Evolutionary conservation across 2,888 invertebrate species (phyloP).

Genomic region (Xestia ashworthii): DNA sequence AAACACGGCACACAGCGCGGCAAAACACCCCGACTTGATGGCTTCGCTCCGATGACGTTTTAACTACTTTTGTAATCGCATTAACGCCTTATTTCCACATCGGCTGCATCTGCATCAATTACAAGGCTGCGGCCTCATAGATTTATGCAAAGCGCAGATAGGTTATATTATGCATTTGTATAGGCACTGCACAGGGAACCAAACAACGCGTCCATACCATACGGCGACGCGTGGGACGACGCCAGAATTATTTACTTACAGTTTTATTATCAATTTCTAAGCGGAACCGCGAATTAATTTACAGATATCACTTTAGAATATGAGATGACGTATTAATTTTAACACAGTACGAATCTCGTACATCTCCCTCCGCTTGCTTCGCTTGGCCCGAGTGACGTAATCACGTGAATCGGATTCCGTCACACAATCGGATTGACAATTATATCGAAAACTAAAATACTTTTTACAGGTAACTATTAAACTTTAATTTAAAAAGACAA

Average conservation of each 20-base stretch:
- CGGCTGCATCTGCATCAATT: conserved; percentile 82
- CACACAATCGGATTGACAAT: conserved; percentile 54
- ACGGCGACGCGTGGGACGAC: conserved; percentile 68
- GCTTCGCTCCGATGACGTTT: conserved; percentile 84
- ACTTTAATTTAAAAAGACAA: background rate
- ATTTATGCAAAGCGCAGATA: conserved; percentile 86
- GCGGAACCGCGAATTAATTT: conserved; percentile 74
- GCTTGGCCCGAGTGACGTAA: conserved; percentile 85
- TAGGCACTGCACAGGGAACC: conserved; percentile 85
- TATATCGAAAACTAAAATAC: conserved; percentile 37
- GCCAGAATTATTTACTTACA: conserved; percentile 82
- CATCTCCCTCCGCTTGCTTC: conserved; percentile 84
- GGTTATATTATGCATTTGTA: conserved; percentile 90
- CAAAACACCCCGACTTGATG: conserved; percentile 78
- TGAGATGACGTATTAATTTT: conserved; percentile 88
- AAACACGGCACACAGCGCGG: conserved; percentile 84
- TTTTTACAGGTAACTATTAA: background rate
- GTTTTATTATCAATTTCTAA: conserved; percentile 76
- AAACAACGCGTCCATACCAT: conserved; percentile 84
- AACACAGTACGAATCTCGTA: conserved; percentile 84
- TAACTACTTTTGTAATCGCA: conserved; percentile 83
- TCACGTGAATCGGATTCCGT: conserved; percentile 68
- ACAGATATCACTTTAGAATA: conserved; percentile 79
- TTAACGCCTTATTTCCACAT: conserved; percentile 81
- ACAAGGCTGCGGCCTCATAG: conserved; percentile 86